phyloP scores from a whole-genome alignment of 2,113 vertebrate genomes.

The Theristicus caerulescens region DNA sequence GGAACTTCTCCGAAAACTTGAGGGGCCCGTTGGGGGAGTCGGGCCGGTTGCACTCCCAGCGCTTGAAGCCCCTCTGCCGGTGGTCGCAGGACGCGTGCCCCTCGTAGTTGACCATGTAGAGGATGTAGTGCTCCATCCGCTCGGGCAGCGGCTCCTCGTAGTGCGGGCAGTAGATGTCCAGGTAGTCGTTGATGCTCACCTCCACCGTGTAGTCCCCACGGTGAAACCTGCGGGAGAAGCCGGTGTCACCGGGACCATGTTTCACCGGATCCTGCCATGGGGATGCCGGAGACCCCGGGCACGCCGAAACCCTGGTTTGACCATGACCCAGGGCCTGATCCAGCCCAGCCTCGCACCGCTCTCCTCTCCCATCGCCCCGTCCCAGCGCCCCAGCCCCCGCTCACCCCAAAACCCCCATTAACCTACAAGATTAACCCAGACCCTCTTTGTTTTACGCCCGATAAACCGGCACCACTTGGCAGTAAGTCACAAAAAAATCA shows the following conservation, averaged over 20 bases:
- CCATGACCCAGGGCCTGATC: fast-evolving
- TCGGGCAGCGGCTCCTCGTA: constrained; percentile 83
- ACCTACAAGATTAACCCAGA: background rate
- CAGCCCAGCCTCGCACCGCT: background rate
- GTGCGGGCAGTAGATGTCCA: constrained; percentile 97
- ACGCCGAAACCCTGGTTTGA: fast-evolving
- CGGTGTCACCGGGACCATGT: fast-evolving
- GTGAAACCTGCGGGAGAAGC: constrained; percentile 77
- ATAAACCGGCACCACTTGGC: background rate
- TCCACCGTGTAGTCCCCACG: constrained; percentile 90
- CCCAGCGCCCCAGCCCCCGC: background rate
- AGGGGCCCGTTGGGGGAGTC: constrained; percentile 87
- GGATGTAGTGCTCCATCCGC: constrained; percentile 87
- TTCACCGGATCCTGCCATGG: fast-evolving
- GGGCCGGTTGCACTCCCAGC: constrained; percentile 95
- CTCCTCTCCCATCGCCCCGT: background rate
- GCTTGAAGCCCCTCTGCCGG: constrained; percentile 90
- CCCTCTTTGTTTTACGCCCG: background rate
- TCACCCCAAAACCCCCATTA: background rate
- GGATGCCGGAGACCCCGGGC: fast-evolving
- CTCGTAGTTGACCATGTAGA: constrained; percentile 96
- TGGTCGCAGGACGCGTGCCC: constrained; percentile 90
- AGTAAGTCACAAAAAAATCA: background rate
- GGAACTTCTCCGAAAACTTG: constrained; percentile 97
- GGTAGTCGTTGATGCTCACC: constrained; percentile 96